These are phyloP conservation scores for Agrilus cyanescens DNA, from an alignment of 2,888 invertebrate genomes.

Conservation along the genomic window DNA sequence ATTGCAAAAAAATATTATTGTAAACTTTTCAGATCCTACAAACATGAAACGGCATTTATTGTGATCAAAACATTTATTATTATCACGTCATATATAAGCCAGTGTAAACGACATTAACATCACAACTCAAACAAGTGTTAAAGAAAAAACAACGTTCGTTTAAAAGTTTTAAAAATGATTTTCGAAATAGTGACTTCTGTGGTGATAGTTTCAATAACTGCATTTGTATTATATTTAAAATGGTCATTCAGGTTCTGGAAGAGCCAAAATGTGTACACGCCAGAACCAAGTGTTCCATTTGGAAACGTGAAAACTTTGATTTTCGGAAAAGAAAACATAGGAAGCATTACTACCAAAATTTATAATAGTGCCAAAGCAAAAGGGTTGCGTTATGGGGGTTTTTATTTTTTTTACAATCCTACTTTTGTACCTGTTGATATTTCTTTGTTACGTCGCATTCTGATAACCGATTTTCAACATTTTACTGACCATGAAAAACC, in stretches of 20 bases:
- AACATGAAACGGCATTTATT: too few relatives aligned
- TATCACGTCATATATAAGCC: too few relatives aligned
- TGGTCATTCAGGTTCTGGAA: slow-evolving; percentile 15
- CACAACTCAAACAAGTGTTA: too few relatives aligned
- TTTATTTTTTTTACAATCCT: slow-evolving; percentile 16
- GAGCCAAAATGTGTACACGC: slow-evolving; percentile 10
- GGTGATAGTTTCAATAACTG: not conserved
- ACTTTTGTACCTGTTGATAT: slow-evolving; percentile 18
- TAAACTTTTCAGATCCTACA: too few relatives aligned
- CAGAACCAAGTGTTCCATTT: slow-evolving; percentile 20
- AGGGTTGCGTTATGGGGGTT: slow-evolving; percentile 17
- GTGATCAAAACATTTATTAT: too few relatives aligned
- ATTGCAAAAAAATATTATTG: too few relatives aligned
- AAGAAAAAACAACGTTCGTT: too few relatives aligned
- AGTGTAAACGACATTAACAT: too few relatives aligned
- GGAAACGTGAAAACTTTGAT: slow-evolving; percentile 17
- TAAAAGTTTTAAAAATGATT: too few relatives aligned
- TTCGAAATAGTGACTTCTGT: not conserved
- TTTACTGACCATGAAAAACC: slow-evolving; percentile 51
- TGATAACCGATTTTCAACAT: slow-evolving; percentile 46
- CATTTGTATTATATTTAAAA: slow-evolving; percentile 6
- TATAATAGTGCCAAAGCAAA: slow-evolving; percentile 15
- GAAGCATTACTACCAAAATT: slow-evolving; percentile 7
- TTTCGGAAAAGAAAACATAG: slow-evolving; percentile 4
- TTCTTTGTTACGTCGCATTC: slow-evolving; percentile 30